Percentiles rank a stretch among this genome's conserved stretches.
Evolutionary conservation across 2,113 vertebrate species (phyloP).

Genomic region (Ailuropoda melanoleuca): DNA sequence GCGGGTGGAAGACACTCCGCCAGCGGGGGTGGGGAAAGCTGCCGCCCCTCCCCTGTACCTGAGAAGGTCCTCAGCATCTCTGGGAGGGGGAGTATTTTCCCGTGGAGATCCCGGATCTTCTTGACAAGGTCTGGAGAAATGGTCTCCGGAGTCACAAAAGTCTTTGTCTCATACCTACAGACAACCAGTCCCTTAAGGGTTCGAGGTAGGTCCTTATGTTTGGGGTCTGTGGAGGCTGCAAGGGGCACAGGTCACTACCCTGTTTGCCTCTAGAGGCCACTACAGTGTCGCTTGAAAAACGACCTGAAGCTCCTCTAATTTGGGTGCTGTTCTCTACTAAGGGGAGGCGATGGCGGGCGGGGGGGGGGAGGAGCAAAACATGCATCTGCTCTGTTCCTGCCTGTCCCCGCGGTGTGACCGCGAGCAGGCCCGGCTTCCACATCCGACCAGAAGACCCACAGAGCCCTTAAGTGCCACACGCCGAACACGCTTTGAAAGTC

Average conservation of each 20-base stretch:
- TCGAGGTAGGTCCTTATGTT: not conserved
- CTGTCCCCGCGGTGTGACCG: not conserved
- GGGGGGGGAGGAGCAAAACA: not conserved
- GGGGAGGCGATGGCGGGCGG: not conserved
- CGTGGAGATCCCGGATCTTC: conserved; percentile 50
- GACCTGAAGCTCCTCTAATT: not conserved
- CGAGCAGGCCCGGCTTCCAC: not conserved
- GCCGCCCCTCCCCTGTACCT: not conserved
- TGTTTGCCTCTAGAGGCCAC: not conserved
- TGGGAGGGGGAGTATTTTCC: conserved; percentile 58
- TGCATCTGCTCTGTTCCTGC: not conserved
- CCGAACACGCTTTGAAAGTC: not conserved
- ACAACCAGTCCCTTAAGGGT: not conserved
- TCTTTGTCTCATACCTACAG: conserved; percentile 48
- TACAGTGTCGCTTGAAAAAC: not conserved
- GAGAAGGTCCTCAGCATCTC: conserved; percentile 53
- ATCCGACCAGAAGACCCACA: not conserved
- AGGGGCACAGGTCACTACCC: not conserved
- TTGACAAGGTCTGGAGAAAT: conserved; percentile 57
- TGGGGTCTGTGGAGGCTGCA: too few species aligned
- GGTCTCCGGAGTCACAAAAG: conserved; percentile 45
- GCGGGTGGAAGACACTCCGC: not conserved
- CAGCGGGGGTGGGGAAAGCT: not conserved
- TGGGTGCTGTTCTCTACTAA: not conserved
- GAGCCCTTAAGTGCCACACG: not conserved